A percentile compares a stretch with the other conserved stretches of the same genome.
Conservation (phyloP, 2,797 vertebrate genomes). For the Phylloscopus collybita region DNA sequence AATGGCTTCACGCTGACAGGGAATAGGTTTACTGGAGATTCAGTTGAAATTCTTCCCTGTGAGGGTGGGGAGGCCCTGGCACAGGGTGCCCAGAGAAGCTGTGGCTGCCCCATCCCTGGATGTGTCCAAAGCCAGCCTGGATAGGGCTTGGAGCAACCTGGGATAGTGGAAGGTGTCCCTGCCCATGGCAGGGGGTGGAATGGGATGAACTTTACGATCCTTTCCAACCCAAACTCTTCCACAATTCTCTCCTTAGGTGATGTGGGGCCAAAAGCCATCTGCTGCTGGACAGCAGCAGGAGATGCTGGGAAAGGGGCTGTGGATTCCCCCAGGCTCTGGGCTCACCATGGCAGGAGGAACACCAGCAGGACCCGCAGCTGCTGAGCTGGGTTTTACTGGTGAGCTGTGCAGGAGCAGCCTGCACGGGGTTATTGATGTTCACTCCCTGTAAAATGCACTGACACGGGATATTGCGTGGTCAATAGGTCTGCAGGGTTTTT, state of each 20-base stretch:
- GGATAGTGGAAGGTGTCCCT: accelerated
- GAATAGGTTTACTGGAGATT: not conserved
- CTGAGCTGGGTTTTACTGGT: slow-evolving; percentile 1
- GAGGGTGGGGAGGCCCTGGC: not conserved
- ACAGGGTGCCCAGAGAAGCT: not conserved
- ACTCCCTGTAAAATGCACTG: slow-evolving; percentile 52
- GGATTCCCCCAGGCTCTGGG: not conserved
- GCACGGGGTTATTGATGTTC: slow-evolving; percentile 54
- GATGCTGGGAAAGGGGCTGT: not conserved
- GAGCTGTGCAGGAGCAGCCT: not conserved
- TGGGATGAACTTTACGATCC: not conserved
- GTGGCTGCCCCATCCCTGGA: not conserved
- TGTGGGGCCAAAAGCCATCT: not conserved
- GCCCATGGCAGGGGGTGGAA: not conserved
- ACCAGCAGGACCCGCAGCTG: not conserved
- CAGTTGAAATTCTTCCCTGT: not conserved
- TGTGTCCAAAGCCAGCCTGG: not conserved
- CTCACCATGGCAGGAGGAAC: not conserved
- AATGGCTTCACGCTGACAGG: not conserved
- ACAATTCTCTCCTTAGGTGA: accelerated
- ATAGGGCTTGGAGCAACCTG: not conserved
- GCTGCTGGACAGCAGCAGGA: not conserved
- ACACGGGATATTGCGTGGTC: slow-evolving; percentile 10
- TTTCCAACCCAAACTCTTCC: not conserved
- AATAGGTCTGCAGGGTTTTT: slow-evolving; percentile 41